phyloP scores from a whole-genome alignment of 2,113 vertebrate genomes.

The Gymnorhina tibicen region DNA sequence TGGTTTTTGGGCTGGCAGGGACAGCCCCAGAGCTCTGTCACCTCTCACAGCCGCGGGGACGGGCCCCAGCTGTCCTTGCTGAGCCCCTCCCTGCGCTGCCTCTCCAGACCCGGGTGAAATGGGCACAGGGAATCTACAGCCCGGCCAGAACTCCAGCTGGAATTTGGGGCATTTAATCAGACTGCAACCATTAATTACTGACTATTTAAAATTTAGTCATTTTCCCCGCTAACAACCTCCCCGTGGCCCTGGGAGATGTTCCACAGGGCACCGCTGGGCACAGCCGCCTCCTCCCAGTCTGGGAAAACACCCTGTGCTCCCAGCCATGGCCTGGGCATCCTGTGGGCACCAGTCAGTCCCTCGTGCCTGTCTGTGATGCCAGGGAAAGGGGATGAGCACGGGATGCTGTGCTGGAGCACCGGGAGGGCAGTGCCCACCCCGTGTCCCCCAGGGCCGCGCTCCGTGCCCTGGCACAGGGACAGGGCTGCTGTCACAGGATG shows the following conservation, averaged over 20 bases:
- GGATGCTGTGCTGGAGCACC: rapidly evolving
- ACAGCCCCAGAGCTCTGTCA: rapidly evolving
- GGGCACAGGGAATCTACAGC: neutral
- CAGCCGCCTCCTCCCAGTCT: neutral
- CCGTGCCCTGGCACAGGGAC: neutral
- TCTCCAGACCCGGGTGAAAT: neutral
- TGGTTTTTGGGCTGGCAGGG: neutral
- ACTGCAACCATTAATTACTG: neutral
- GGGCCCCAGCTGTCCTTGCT: neutral
- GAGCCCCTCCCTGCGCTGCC: neutral
- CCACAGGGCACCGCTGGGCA: rapidly evolving
- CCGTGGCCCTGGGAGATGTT: neutral
- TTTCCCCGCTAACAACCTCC: neutral
- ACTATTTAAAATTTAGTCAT: neutral
- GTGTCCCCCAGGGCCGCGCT: rapidly evolving
- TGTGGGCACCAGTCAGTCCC: rapidly evolving
- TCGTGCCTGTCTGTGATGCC: rapidly evolving
- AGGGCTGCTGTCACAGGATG: neutral
- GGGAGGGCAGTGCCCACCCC: neutral
- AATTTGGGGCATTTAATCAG: neutral
- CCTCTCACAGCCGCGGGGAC: rapidly evolving
- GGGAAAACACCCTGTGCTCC: neutral
- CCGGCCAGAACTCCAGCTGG: neutral
- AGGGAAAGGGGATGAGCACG: rapidly evolving
- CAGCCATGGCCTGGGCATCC: rapidly evolving